Evolutionary conservation across 1,140 invertebrate species (phyloP), one percentile per base, ranked within the genome.

Genomic region (Ceratitis capitata): DNA sequence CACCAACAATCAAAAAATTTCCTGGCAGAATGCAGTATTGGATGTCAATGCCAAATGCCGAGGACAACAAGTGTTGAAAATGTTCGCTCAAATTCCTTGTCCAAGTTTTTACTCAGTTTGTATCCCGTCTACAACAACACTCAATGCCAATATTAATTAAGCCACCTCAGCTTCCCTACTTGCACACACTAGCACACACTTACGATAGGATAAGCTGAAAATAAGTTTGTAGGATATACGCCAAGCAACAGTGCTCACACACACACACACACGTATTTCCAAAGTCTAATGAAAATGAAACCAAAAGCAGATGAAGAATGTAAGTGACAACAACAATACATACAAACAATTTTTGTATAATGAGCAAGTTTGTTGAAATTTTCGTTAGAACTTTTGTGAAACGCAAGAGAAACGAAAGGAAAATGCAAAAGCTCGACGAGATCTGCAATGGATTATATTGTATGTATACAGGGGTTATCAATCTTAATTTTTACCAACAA

Each of bases 131-230:
- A 35, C 29, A 35, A 69, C 3, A 69, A 69, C 32, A 69, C 32
- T 69, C 61, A 69, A 39, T 69, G 61, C 32, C 61, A 69, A 35
- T 39, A 69, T 69, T 69, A 69, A 69, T 39, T 69, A 69, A 39
- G 29, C 61, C 61, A 69, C 29, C 61, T 35, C 3, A 69, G 32
- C 32, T 7, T 14, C n/a, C 0, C 61, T n/a, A n/a, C n/a, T n/a
- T 64, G 32, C 16, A 32, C 29, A 2, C 29, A 69, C 61, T 16
- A 19, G 32, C 61, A 35, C 14, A 16, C 14, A 35, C 58, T 32
- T 29, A 64, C 29, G 3, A 53, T 53, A 19, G n/a, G n/a, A n/a
- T n/a, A n/a, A n/a, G 9, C 51, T 53, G n/a, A 53, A 19, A 19
- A 10, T 49, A 49, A 19, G 16, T 19, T 19, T 19, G 51, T 19